Evolutionary conservation across 2,888 invertebrate species (phyloP).

Genomic region (Polymixis flavicincta): DNA sequence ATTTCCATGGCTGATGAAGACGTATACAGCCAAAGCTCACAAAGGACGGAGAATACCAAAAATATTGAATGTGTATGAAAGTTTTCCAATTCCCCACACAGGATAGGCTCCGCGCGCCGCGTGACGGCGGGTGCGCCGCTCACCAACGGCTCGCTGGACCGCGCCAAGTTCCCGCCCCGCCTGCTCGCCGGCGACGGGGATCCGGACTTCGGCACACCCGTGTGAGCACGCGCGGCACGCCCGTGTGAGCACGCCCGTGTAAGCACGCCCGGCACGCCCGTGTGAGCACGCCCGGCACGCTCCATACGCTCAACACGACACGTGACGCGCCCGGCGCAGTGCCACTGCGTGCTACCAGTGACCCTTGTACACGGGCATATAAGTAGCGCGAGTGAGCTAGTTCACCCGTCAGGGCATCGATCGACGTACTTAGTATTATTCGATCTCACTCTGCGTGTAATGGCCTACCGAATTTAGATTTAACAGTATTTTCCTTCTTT

Average conservation of each 20-base stretch:
- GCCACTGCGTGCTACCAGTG: neutral
- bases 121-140: constrained; percentile 75
- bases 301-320: no score
- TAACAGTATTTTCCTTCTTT: constrained; percentile 54
- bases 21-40: no score
- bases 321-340: no score
- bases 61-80: neutral
- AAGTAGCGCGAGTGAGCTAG: neutral
- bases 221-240: constrained; percentile 82
- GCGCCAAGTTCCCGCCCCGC: constrained; percentile 69
- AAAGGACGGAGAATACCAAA: no score
- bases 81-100: constrained; percentile 58
- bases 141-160: constrained; percentile 75
- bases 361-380: neutral
- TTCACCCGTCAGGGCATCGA: constrained; percentile 22
- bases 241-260: no score
- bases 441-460: constrained; percentile 59
- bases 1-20: no score
- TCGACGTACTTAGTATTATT: constrained; percentile 55
- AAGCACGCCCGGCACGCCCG: no score
- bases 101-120: constrained; percentile 87
- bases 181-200: constrained; percentile 91
- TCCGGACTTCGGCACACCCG: constrained; percentile 93
- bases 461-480: constrained; percentile 64
- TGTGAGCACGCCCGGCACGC: no score